Base-by-base conservation (phyloP, 2,888 invertebrate genomes). In the Temnothorax ravouxi region DNA sequence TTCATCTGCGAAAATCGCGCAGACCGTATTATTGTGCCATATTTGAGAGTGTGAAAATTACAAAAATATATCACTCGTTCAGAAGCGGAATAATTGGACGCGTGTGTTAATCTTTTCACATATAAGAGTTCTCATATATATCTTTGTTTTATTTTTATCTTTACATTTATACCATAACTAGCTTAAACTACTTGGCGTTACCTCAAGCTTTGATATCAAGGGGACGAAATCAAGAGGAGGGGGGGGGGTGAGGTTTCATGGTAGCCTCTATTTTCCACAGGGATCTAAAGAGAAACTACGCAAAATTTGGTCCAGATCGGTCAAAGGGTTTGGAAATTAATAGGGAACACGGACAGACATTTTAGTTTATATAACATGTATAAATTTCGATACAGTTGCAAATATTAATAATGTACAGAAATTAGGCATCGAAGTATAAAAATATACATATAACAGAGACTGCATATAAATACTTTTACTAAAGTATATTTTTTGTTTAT, bases 21-120 rank as follows among this genome's bases (percentile, higher is more conserved):
- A 15, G 47, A 64, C 34, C 67, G 34, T 50, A 76, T 74, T 50
- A 76, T 74, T 74, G 61, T 76, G 38, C 11, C 52, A 6, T 67
- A 3, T 15, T n/a, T 54, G 69, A 18, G 69, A 18, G 15, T n/a
- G 15, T 15, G 38, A 5, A 56, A 71, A 38, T 44, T 44, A 21
- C 54, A 41, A 69, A 67, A 44, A 38, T 62, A 29, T 41, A 18
- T 54, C 18, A n/a, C 15, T 0, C 15, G 29, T 41, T 67, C 44
- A 11, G 29, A 54, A 29, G n/a, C 18, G 9, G 15, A 44, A 25
- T 11, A 3, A 25, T 38, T 9, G 8, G n/a, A n/a, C 21, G 13
- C 18, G n/a, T 34, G 9, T 72, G 13, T 13, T 59, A 13, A 67
- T 15, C 13, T 50, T 50, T 4, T 41, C 6, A 66, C 6, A 66